Evolutionary conservation across 1,140 invertebrate genomes (phyloP).

Genomic region (Hydropsyche tenuis): DNA sequence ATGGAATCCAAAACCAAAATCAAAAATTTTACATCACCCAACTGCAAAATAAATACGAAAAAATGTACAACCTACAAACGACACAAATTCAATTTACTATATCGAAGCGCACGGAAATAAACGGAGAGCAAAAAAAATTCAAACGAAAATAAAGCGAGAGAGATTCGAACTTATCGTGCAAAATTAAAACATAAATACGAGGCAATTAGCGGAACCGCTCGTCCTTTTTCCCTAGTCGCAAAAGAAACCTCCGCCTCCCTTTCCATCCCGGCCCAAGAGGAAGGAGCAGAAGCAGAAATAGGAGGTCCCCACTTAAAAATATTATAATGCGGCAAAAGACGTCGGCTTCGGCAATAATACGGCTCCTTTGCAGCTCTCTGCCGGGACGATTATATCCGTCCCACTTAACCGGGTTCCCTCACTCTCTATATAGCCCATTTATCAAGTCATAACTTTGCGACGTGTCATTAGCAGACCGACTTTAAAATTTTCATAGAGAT

Average conservation of each 20-base stretch:
- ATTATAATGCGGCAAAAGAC: conserved; percentile 47
- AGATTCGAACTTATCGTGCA: conserved; percentile 4
- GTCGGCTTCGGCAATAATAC: conserved; percentile 45
- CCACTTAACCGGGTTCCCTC: conserved; percentile 43
- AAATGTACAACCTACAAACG: too few species aligned
- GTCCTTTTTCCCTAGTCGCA: background rate
- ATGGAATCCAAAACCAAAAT: too few species aligned
- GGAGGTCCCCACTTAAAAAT: conserved; percentile 42
- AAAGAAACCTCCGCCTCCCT: background rate
- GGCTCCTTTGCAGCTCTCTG: conserved; percentile 39
- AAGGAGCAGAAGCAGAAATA: background rate
- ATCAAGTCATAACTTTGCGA: conserved; percentile 50
- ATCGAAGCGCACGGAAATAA: background rate
- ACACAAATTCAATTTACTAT: background rate
- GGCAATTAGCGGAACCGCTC: conserved; percentile 16
- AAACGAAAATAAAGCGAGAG: too few species aligned
- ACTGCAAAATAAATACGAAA: too few species aligned
- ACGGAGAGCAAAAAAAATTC: background rate
- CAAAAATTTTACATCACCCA: too few species aligned
- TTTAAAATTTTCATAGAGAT: conserved; percentile 51
- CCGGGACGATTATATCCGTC: conserved; percentile 48
- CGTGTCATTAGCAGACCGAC: conserved; percentile 51
- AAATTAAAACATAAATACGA: conserved; percentile 34
- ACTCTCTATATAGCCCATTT: conserved; percentile 43
- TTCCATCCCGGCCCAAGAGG: background rate